Conservation (phyloP, 2,888 invertebrate genomes). For the Spisula solida region DNA sequence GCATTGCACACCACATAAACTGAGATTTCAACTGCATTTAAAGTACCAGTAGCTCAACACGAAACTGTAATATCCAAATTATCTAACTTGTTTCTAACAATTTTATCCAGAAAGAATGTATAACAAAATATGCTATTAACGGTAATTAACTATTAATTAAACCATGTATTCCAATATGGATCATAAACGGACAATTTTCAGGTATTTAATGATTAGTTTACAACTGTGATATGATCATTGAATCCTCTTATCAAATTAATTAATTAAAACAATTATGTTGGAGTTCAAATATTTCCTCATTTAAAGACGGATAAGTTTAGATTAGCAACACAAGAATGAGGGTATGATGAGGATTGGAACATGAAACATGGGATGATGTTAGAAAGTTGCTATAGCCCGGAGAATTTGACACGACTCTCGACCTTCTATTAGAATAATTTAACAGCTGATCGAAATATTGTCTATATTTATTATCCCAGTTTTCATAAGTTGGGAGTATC, state of each 20-base stretch:
- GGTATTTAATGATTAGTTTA: background rate
- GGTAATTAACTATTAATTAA: background rate
- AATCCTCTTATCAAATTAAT: slow-evolving; percentile 12
- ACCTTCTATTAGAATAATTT: too few relatives aligned
- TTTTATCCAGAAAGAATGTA: too few relatives aligned
- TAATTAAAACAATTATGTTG: background rate
- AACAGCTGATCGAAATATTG: too few relatives aligned
- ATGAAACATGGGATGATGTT: background rate
- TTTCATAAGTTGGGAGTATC: too few relatives aligned
- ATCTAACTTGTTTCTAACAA: background rate
- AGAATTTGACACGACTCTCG: too few relatives aligned
- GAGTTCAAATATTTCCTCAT: background rate
- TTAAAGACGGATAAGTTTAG: background rate
- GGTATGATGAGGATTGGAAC: background rate
- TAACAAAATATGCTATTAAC: background rate
- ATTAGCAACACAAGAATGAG: background rate
- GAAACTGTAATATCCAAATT: background rate
- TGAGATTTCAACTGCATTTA: slow-evolving; percentile 14
- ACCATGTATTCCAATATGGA: background rate
- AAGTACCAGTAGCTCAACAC: too few relatives aligned
- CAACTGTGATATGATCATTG: background rate
- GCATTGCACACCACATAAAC: background rate
- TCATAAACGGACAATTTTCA: background rate
- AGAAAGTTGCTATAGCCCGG: background rate
- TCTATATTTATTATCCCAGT: too few relatives aligned